Percentiles rank a stretch among this genome's conserved stretches.
Evolutionary conservation across 2,113 vertebrate genomes (phyloP).

Genomic region (Notothenia coriiceps): DNA sequence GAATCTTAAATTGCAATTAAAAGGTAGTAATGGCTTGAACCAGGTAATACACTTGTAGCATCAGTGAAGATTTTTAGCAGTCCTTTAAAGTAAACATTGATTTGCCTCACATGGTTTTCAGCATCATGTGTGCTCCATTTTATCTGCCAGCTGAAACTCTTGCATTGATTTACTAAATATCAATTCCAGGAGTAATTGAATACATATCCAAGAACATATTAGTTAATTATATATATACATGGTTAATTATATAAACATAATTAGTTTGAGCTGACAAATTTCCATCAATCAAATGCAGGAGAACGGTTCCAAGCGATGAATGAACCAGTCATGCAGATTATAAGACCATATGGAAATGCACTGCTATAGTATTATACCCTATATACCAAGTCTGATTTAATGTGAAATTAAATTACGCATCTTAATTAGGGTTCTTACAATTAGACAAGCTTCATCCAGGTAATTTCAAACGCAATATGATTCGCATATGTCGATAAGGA

Average conservation of each 20-base stretch:
- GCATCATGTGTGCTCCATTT: neutral
- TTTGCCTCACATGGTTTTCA: neutral
- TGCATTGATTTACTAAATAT: constrained; percentile 21
- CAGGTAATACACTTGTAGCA: constrained; percentile 26
- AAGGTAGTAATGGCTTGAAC: constrained; percentile 18
- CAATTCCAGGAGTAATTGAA: constrained; percentile 26
- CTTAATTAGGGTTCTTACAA: neutral
- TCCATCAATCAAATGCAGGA: neutral
- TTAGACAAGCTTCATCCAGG: neutral
- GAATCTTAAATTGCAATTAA: too few species aligned
- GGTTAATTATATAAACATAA: neutral
- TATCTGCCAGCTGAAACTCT: neutral
- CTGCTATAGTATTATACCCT: neutral
- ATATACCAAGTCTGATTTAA: neutral
- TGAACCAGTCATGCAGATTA: neutral
- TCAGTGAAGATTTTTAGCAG: neutral
- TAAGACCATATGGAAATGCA: neutral
- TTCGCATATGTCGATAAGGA: neutral
- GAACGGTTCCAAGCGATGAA: neutral
- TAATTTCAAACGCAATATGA: neutral
- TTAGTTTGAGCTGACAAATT: constrained; percentile 31
- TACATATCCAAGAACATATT: constrained; percentile 6
- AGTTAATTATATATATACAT: neutral
- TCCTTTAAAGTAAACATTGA: neutral
- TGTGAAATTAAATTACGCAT: neutral